These are phyloP conservation scores for Eleginops maclovinus DNA, from an alignment of 2,113 vertebrate species.

Conservation along the genomic window DNA sequence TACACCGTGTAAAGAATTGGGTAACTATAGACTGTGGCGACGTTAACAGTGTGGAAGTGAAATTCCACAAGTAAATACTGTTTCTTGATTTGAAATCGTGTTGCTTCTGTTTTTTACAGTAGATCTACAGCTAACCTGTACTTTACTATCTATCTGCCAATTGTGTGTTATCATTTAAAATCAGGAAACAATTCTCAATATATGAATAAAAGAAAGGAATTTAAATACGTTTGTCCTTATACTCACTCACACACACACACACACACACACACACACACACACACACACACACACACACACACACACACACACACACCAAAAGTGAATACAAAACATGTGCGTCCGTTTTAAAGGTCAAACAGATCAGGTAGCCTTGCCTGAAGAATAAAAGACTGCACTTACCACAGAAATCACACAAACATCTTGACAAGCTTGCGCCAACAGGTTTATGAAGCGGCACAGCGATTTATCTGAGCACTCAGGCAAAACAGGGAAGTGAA, in stretches of 20 bases:
- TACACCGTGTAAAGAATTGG: not conserved
- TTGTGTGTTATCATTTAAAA: not conserved
- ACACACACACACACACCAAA: not conserved
- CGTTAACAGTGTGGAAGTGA: slow-evolving; percentile 34
- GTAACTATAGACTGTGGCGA: not conserved
- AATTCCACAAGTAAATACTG: not conserved
- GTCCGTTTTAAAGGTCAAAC: slow-evolving; percentile 31
- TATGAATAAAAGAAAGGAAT: slow-evolving; percentile 3
- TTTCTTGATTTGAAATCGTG: slow-evolving; percentile 49
- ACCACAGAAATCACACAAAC: slow-evolving; percentile 71
- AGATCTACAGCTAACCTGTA: not conserved
- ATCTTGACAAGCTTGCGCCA: slow-evolving; percentile 47
- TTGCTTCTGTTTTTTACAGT: slow-evolving; percentile 22
- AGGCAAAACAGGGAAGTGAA: slow-evolving; percentile 72
- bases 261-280: not conserved
- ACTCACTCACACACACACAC: no score
- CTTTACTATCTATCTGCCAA: not conserved
- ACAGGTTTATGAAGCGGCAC: slow-evolving; percentile 54
- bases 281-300: not conserved
- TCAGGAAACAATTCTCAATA: not conserved
- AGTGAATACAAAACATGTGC: slow-evolving; percentile 14
- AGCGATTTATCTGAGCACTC: slow-evolving; percentile 39
- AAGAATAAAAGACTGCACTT: slow-evolving; percentile 62
- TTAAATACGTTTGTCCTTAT: not conserved
- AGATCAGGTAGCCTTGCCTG: slow-evolving; percentile 23